Base-by-base conservation (phyloP, 2,888 invertebrate species). In the Hyposoter didymator region DNA sequence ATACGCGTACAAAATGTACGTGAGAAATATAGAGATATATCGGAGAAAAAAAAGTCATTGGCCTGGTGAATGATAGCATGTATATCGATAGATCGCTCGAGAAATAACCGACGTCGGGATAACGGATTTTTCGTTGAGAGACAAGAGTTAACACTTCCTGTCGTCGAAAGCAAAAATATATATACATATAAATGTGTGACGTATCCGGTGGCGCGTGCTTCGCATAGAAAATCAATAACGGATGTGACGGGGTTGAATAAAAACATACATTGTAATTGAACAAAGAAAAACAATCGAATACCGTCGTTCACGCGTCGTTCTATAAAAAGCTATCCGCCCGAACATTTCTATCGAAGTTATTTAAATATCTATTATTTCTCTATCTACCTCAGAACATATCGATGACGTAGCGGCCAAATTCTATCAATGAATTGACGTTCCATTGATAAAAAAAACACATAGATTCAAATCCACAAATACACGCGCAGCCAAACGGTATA, bases 141-240 rank as follows among this genome's bases (percentile, higher is more conserved):
- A 79, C 78, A 78, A 82, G 82, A 85, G 70, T 82, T 79, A 78
- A 82, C 82, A 72, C 82, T 85, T 85, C 85, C 85, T 72, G 85
- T 76, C 79, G 75, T 35, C 49, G 75, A 69, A 55, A 19, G 66
- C n/a, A 43, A 47, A 39, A 43, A 69, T 49, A 35, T 72, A 62
- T 45, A 35, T 69, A 39, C 14, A 67, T 47, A 75, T 75, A 43
- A 55, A 70, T 55, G 62, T 67, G 76, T 75, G 79, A 85, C 79
- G 79, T 82, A 76, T 85, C 82, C 82, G 82, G 74, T 75, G 70
- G 59, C 75, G 82, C 88, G 87, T 86, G 88, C 67, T 76, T 62
- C 47, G 88, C 78, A 87, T 88, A 84, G 85, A 66, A 82, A 87
- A 85, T 87, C 88, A 80, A 87, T 86, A 87, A 84, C 87, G 87